These are phyloP conservation scores for Anguilla obscura DNA, from an alignment of 2,797 vertebrate genomes.

Conservation along the genomic window DNA sequence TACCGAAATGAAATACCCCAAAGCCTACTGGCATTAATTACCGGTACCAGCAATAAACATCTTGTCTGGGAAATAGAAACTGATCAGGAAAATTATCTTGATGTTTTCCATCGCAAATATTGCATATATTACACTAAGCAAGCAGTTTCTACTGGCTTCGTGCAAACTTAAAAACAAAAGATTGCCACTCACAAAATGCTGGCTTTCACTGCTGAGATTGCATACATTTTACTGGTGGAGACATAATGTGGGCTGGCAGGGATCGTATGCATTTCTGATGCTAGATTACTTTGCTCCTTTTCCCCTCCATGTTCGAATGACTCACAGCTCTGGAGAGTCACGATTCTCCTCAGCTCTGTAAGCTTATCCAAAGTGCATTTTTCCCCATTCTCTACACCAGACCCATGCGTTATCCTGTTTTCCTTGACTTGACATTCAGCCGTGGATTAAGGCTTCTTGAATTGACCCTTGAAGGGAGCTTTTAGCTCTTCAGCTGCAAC, in stretches of 20 bases:
- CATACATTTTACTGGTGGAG: neutral
- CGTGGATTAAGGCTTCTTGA: slow-evolving; percentile 29
- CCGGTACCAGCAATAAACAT: neutral
- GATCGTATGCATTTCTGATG: slow-evolving; percentile 2
- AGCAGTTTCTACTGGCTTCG: neutral
- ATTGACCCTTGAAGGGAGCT: slow-evolving; percentile 17
- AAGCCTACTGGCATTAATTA: slow-evolving; percentile 5
- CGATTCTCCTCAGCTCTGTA: neutral
- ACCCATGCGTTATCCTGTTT: slow-evolving; percentile 15
- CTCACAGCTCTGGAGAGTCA: slow-evolving; percentile 20
- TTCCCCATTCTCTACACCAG: neutral
- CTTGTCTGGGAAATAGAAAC: neutral
- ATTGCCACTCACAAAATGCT: neutral
- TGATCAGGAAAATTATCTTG: neutral
- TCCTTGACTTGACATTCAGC: slow-evolving; percentile 12
- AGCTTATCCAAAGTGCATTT: slow-evolving; percentile 9
- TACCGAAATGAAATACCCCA: neutral
- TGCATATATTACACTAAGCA: neutral
- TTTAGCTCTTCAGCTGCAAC: slow-evolving; percentile 16
- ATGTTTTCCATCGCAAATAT: neutral
- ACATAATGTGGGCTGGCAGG: neutral
- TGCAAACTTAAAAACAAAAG: neutral
- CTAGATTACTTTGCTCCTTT: neutral
- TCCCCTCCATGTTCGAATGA: neutral
- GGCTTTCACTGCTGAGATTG: neutral